A percentile compares a stretch with the other conserved stretches of the same genome.
phyloP scores from a whole-genome alignment of 1,140 invertebrate species.

The Pantala flavescens region DNA sequence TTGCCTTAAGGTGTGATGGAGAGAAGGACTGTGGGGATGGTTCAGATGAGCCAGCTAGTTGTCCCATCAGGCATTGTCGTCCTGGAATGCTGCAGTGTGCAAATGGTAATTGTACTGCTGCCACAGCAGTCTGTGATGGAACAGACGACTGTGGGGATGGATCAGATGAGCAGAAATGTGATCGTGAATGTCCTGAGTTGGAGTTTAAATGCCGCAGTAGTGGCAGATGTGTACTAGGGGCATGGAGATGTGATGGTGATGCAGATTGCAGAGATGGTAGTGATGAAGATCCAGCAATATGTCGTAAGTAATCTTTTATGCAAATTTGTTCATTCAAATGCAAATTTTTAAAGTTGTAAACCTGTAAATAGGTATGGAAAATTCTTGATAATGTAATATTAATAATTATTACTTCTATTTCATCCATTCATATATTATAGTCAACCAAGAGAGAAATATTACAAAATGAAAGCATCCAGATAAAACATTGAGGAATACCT shows the following conservation, averaged over 20 bases:
- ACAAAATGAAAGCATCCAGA: too few species aligned
- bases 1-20: constrained; percentile 53
- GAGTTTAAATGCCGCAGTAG: constrained; percentile 88
- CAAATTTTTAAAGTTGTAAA: not conserved
- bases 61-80: constrained; percentile 63
- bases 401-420: too few species aligned
- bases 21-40: constrained; percentile 83
- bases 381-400: not conserved
- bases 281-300: constrained; percentile 82
- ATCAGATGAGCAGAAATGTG: constrained; percentile 63
- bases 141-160: constrained; percentile 79
- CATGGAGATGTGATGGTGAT: constrained; percentile 94
- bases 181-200: constrained; percentile 74
- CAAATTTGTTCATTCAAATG: not conserved
- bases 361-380: not conserved
- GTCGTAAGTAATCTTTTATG: constrained; percentile 47
- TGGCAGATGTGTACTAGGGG: constrained; percentile 83
- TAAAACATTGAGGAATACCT: too few species aligned
- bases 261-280: constrained; percentile 89
- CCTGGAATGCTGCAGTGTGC: constrained; percentile 88
- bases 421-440: too few species aligned
- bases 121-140: constrained; percentile 87
- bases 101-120: constrained; percentile 85
- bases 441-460: too few species aligned
- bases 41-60: constrained; percentile 78